Evolutionary conservation across 2,113 vertebrate genomes (phyloP).

Genomic region (Esox niger): DNA sequence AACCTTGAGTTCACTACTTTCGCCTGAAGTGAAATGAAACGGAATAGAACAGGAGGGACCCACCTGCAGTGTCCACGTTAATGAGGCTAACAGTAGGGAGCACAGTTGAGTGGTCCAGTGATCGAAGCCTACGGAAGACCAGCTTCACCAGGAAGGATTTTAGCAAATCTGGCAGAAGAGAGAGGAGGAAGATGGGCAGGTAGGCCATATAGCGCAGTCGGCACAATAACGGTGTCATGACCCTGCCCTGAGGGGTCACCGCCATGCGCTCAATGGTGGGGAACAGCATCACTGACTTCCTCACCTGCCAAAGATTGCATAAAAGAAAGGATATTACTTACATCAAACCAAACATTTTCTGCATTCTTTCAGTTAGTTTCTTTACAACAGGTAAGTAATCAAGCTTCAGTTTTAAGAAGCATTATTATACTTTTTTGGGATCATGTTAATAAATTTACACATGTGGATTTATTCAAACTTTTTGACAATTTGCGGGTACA

Average conservation of each 20-base stretch:
- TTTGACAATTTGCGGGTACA: too few species aligned
- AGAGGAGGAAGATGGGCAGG: constrained; percentile 81
- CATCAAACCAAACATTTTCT: too few species aligned
- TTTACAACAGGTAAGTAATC: too few species aligned
- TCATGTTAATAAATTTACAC: too few species aligned
- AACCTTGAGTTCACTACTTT: background rate
- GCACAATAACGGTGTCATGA: constrained; percentile 86
- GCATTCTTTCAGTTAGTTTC: too few species aligned
- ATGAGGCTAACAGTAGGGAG: constrained; percentile 70
- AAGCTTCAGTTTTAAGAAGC: too few species aligned
- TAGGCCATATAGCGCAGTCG: constrained; percentile 83
- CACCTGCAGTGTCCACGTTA: constrained; percentile 85
- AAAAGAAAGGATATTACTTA: too few species aligned
- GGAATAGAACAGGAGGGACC: constrained; percentile 33
- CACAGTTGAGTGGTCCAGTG: constrained; percentile 61
- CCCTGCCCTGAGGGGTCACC: constrained; percentile 81
- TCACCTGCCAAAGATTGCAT: constrained; percentile 68
- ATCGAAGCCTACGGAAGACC: constrained; percentile 55
- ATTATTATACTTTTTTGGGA: too few species aligned
- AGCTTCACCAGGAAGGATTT: constrained; percentile 73
- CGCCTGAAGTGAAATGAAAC: background rate
- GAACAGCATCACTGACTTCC: constrained; percentile 87
- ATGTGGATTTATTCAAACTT: too few species aligned
- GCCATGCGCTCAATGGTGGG: constrained; percentile 94
- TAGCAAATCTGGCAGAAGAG: constrained; percentile 78